Conservation (phyloP, 2,113 vertebrate genomes). For the Chaenogobius annularis region DNA sequence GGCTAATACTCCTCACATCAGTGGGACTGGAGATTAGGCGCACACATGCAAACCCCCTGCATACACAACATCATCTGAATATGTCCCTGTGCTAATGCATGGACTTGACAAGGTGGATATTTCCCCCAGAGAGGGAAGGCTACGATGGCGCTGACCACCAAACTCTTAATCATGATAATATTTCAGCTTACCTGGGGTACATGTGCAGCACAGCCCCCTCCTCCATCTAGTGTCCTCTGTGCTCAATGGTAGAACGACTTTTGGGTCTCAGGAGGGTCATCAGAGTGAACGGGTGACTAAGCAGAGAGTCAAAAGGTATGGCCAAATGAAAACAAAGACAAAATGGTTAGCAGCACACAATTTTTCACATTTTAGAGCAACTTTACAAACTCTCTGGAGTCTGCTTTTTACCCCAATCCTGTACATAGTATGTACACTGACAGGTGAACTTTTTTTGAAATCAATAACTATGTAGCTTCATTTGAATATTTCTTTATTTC, state of each 20-base stretch:
- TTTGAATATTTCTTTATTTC: no score
- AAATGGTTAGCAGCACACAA: background rate
- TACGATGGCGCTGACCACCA: constrained; percentile 21
- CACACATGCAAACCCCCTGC: constrained; percentile 30
- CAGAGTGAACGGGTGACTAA: constrained; percentile 24
- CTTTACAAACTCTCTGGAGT: background rate
- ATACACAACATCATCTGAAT: constrained; percentile 15
- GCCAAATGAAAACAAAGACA: background rate
- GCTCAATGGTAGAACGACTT: constrained; percentile 33
- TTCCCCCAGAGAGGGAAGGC: constrained; percentile 55
- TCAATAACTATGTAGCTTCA: background rate
- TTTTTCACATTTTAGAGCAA: background rate
- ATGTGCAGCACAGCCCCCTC: constrained; percentile 29
- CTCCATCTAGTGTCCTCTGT: constrained; percentile 50
- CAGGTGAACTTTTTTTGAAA: no score
- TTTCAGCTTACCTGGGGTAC: constrained; percentile 41
- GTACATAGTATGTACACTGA: background rate
- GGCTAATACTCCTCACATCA: constrained; percentile 56
- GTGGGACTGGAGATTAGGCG: constrained; percentile 72
- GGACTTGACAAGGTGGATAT: constrained; percentile 69
- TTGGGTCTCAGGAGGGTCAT: constrained; percentile 34
- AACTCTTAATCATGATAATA: constrained; percentile 66
- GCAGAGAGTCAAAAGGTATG: constrained; percentile 15
- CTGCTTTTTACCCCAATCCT: background rate
- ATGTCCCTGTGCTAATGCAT: constrained; percentile 50